Conservation (phyloP, 1,140 invertebrate genomes). For the Orussus abietinus region DNA sequence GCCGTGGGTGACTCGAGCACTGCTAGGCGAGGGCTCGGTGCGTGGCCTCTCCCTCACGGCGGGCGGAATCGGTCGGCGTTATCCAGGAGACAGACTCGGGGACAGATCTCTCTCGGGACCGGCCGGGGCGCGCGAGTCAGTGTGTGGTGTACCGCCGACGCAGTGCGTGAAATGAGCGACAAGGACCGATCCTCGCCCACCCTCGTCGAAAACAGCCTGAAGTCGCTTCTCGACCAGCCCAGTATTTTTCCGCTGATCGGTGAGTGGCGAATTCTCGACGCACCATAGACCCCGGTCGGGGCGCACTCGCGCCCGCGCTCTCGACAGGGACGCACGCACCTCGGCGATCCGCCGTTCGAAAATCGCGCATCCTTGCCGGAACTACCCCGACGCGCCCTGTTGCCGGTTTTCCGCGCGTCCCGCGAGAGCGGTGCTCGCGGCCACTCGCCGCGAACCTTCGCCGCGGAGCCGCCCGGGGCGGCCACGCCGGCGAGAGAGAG, state of each 20-base stretch:
- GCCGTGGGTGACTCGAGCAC: slow-evolving; percentile 24
- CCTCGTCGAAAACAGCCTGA: slow-evolving; percentile 74
- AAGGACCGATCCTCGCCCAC: slow-evolving; percentile 74
- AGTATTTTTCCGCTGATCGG: slow-evolving; percentile 75
- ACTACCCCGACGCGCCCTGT: slow-evolving; percentile 1
- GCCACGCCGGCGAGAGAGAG: slow-evolving; percentile 7
- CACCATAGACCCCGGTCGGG: neutral
- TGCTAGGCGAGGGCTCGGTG: slow-evolving; percentile 30
- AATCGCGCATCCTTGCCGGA: slow-evolving; percentile 31
- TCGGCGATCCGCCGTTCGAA: slow-evolving; percentile 15
- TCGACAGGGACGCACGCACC: too few species aligned
- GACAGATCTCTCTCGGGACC: slow-evolving; percentile 3
- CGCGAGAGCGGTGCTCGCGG: slow-evolving; percentile 4
- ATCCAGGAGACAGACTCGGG: neutral
- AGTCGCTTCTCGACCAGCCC: slow-evolving; percentile 70
- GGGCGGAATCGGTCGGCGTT: slow-evolving; percentile 9
- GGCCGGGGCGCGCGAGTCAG: slow-evolving; percentile 4
- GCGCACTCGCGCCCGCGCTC: neutral
- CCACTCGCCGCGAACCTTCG: slow-evolving; percentile 5
- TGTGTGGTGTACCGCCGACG: slow-evolving; percentile 27
- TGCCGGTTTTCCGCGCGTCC: slow-evolving; percentile 6
- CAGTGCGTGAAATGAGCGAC: slow-evolving; percentile 66
- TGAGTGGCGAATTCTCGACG: slow-evolving; percentile 56
- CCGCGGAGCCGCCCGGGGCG: slow-evolving; percentile 13
- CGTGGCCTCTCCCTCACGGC: slow-evolving; percentile 3